phyloP scores from a whole-genome alignment of 2,797 vertebrate genomes.

The Etheostoma nigrum region DNA sequence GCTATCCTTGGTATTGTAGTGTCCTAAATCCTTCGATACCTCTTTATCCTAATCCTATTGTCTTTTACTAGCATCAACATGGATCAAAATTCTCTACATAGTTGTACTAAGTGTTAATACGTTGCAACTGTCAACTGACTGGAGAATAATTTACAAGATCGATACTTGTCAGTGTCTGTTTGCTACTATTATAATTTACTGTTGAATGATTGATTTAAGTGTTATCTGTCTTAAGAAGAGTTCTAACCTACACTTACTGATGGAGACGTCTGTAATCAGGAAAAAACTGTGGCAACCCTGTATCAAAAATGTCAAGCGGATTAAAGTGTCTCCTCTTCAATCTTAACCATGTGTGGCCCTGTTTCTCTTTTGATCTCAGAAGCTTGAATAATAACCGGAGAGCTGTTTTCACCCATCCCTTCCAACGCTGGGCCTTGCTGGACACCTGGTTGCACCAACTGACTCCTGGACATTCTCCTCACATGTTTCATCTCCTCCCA shows the following conservation, averaged over 20 bases:
- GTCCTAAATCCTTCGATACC: not conserved
- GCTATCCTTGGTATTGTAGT: not conserved
- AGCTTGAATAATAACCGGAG: slow-evolving; percentile 5
- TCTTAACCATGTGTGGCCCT: slow-evolving; percentile 21
- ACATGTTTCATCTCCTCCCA: slow-evolving; percentile 34
- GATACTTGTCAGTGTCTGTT: not conserved
- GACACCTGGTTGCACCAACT: not conserved
- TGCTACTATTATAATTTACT: not conserved
- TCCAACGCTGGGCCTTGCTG: slow-evolving; percentile 14
- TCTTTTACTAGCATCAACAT: not conserved
- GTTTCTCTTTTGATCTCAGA: slow-evolving; percentile 35
- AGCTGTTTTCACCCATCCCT: not conserved
- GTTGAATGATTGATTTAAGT: not conserved
- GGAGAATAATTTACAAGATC: not conserved
- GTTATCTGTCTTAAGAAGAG: not conserved
- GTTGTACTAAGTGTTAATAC: not conserved
- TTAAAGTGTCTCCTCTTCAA: slow-evolving; percentile 16
- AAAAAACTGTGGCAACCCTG: not conserved
- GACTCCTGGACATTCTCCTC: slow-evolving; percentile 30
- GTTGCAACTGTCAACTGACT: not conserved
- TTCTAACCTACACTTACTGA: not conserved
- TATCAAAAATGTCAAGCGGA: not conserved
- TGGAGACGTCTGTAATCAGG: not conserved
- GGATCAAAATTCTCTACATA: not conserved
- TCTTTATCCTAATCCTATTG: not conserved